Conservation (phyloP, 2,888 invertebrate genomes). For the Caenorhabditis sinica region DNA sequence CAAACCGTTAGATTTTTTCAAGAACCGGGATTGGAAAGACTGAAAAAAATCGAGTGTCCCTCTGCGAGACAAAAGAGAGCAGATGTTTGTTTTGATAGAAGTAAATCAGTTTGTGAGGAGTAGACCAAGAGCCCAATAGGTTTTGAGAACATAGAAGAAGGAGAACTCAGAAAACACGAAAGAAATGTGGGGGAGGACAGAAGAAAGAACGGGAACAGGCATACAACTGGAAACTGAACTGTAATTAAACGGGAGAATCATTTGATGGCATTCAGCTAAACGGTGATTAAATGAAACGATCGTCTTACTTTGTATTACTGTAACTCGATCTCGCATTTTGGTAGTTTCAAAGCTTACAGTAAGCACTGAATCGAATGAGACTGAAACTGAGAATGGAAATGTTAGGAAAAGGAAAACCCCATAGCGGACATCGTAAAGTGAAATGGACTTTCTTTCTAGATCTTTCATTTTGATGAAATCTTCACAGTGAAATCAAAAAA, state of each 20-base stretch:
- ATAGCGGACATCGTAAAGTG: background rate
- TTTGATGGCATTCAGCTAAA: background rate
- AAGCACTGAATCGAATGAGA: background rate
- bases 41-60: background rate
- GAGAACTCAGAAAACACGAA: background rate
- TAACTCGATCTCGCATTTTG: background rate
- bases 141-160: background rate
- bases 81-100: conserved; percentile 54
- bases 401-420: background rate
- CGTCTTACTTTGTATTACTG: background rate
- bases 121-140: conserved; percentile 5
- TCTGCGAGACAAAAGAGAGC: conserved; percentile 80
- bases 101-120: conserved; percentile 38
- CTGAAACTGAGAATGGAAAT: background rate
- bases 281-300: background rate
- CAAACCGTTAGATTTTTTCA: too few relatives aligned
- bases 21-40: background rate
- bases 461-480: background rate
- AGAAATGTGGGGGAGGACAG: background rate
- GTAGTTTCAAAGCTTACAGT: background rate
- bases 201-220: background rate
- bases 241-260: background rate
- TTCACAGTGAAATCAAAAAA: background rate
- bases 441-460: conserved; percentile 11
- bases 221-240: background rate